phyloP scores from a whole-genome alignment of 2,888 invertebrate genomes.

The Mamestra brassicae region DNA sequence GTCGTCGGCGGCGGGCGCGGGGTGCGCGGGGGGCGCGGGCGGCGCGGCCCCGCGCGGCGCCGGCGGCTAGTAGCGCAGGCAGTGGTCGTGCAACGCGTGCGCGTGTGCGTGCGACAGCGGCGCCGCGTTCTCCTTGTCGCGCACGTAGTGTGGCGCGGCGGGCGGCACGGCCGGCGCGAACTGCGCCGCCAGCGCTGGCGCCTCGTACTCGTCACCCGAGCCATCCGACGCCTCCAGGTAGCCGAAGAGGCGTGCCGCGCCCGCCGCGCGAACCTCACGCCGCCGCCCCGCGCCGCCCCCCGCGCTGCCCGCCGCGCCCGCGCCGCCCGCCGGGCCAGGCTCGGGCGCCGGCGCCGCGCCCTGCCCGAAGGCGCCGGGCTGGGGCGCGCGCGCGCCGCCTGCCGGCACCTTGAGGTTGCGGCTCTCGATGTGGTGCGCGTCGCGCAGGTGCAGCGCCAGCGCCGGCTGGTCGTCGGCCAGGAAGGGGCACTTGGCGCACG shows the following conservation, averaged over 20 bases:
- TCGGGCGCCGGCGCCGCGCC: slow-evolving; percentile 44
- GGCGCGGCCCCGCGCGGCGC: slow-evolving; percentile 35
- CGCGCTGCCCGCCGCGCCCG: slow-evolving; percentile 53
- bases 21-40: not conserved
- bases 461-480: slow-evolving; percentile 96
- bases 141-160: slow-evolving; percentile 75
- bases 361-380: slow-evolving; percentile 64
- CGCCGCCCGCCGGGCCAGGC: slow-evolving; percentile 30
- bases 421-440: slow-evolving; percentile 93
- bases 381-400: slow-evolving; percentile 66
- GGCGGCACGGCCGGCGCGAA: slow-evolving; percentile 68
- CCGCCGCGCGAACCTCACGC: slow-evolving; percentile 79
- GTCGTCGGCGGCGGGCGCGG: slow-evolving; percentile 45
- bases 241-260: slow-evolving; percentile 93
- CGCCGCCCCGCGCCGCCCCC: slow-evolving; percentile 73
- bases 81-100: slow-evolving; percentile 87
- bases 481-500: slow-evolving; percentile 97
- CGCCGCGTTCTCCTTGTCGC: slow-evolving; percentile 87
- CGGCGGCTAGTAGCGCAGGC: slow-evolving; percentile 82
- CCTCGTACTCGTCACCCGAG: slow-evolving; percentile 90
- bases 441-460: slow-evolving; percentile 94
- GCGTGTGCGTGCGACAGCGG: slow-evolving; percentile 82
- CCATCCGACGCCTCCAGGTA: slow-evolving; percentile 94
- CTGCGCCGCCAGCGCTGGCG: slow-evolving; percentile 75
- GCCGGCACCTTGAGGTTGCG: slow-evolving; percentile 90